A percentile compares a stretch with the other conserved stretches of the same genome.
Conservation (phyloP, 2,888 invertebrate genomes). For the Ectemnius lituratus region DNA sequence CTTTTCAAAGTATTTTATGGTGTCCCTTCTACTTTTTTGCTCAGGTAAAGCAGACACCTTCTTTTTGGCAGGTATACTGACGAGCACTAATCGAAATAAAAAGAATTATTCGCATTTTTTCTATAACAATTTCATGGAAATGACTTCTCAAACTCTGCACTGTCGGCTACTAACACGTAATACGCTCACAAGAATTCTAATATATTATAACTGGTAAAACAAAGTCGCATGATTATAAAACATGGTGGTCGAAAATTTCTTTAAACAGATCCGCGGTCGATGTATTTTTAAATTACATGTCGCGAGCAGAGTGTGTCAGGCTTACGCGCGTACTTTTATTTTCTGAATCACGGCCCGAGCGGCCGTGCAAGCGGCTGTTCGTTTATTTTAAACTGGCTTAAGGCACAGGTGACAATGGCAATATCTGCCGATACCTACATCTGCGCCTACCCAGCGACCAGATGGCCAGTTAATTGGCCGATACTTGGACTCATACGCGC, state of each 20-base stretch:
- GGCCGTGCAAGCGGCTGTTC: background rate
- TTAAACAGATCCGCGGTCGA: background rate
- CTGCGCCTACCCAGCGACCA: background rate
- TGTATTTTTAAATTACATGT: slow-evolving; percentile 1
- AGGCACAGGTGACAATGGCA: slow-evolving; percentile 22
- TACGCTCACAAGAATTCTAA: too few relatives aligned
- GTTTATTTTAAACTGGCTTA: slow-evolving; percentile 16
- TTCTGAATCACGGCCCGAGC: background rate
- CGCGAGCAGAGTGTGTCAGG: background rate
- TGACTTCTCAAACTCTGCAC: too few relatives aligned
- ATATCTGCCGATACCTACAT: slow-evolving; percentile 7
- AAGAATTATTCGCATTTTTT: too few relatives aligned
- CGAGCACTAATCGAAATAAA: too few relatives aligned
- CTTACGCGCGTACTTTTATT: background rate
- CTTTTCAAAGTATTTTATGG: too few relatives aligned
- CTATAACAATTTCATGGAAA: too few relatives aligned
- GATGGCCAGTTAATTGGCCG: slow-evolving; percentile 8
- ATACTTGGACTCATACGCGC: background rate
- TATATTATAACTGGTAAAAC: too few relatives aligned
- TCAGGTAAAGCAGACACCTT: background rate
- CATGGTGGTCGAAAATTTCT: too few relatives aligned
- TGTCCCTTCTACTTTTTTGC: slow-evolving; percentile 13
- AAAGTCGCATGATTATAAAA: too few relatives aligned
- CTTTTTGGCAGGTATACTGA: too few relatives aligned
- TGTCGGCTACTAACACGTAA: too few relatives aligned